Evolutionary conservation across 2,888 invertebrate species (phyloP).

Genomic region (Catocala sponsa): DNA sequence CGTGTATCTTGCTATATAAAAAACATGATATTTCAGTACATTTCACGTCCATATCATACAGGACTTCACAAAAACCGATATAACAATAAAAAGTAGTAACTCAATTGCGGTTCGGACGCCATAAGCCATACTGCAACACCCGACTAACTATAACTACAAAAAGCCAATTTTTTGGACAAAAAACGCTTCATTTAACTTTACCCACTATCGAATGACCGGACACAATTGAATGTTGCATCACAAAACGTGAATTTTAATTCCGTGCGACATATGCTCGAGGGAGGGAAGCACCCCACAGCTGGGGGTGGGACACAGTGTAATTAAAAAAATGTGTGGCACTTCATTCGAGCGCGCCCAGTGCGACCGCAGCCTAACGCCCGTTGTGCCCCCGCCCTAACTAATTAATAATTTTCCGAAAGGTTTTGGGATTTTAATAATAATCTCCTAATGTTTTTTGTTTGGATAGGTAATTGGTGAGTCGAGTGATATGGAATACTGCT

Average conservation of each 20-base stretch:
- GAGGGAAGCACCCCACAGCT: slow-evolving; percentile 37
- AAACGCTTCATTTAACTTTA: slow-evolving; percentile 49
- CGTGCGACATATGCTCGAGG: slow-evolving; percentile 77
- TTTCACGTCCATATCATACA: too few relatives aligned
- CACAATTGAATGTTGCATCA: slow-evolving; percentile 76
- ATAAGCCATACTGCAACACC: slow-evolving; percentile 8
- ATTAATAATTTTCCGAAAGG: slow-evolving; percentile 76
- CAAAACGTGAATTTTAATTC: slow-evolving; percentile 82
- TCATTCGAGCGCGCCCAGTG: slow-evolving; percentile 75
- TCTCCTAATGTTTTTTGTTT: slow-evolving; percentile 57
- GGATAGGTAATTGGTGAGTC: slow-evolving; percentile 39
- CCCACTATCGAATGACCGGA: slow-evolving; percentile 52
- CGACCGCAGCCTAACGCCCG: slow-evolving; percentile 63
- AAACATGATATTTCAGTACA: too few relatives aligned
- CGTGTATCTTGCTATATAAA: too few relatives aligned
- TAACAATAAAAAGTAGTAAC: slow-evolving; percentile 1
- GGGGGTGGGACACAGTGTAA: slow-evolving; percentile 65
- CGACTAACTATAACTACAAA: slow-evolving; percentile 26
- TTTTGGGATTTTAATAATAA: slow-evolving; percentile 78
- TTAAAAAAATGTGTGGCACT: slow-evolving; percentile 87
- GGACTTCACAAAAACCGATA: too few relatives aligned
- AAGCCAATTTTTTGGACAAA: slow-evolving; percentile 37
- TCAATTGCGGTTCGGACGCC: slow-evolving; percentile 9
- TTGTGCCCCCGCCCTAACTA: slow-evolving; percentile 64
- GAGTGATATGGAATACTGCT: slow-evolving; percentile 12